Conservation (phyloP, 2,797 vertebrate genomes). For the Aeoliscus strigatus region DNA sequence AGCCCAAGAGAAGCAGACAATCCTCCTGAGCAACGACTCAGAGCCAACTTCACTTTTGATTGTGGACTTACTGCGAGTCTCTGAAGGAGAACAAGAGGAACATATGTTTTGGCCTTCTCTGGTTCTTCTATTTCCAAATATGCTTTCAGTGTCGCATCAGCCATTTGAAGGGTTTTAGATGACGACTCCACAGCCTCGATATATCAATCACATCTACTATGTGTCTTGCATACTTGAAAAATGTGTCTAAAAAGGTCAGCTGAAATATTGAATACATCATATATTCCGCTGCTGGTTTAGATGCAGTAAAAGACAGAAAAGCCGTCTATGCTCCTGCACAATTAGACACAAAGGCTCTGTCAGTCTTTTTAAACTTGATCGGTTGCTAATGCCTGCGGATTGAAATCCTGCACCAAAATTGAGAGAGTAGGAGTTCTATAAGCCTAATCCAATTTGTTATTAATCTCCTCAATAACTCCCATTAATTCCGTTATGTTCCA, state of each 20-base stretch:
- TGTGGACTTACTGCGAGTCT: conserved; percentile 40
- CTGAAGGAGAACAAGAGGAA: conserved; percentile 46
- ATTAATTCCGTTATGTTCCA: background rate
- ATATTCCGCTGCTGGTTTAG: too few species aligned
- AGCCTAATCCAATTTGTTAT: conserved; percentile 18
- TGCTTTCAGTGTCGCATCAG: background rate
- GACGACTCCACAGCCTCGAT: too few species aligned
- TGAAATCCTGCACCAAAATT: conserved; percentile 14
- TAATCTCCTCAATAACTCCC: conserved; percentile 8
- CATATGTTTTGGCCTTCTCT: conserved; percentile 24
- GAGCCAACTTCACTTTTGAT: conserved; percentile 58
- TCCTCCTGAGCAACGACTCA: conserved; percentile 39
- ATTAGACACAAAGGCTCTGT: too few species aligned
- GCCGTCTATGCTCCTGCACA: too few species aligned
- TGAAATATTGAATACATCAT: too few species aligned
- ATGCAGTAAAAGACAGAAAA: too few species aligned
- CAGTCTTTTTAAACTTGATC: background rate
- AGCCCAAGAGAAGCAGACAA: conserved; percentile 35
- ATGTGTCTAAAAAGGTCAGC: too few species aligned
- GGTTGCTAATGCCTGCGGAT: conserved; percentile 10
- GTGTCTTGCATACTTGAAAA: background rate
- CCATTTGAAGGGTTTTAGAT: too few species aligned
- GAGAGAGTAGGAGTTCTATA: conserved; percentile 7
- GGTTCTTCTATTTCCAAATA: conserved; percentile 1
- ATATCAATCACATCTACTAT: too few species aligned